Conservation (phyloP, 2,113 vertebrate genomes). For the Pollimyrus isidori region DNA sequence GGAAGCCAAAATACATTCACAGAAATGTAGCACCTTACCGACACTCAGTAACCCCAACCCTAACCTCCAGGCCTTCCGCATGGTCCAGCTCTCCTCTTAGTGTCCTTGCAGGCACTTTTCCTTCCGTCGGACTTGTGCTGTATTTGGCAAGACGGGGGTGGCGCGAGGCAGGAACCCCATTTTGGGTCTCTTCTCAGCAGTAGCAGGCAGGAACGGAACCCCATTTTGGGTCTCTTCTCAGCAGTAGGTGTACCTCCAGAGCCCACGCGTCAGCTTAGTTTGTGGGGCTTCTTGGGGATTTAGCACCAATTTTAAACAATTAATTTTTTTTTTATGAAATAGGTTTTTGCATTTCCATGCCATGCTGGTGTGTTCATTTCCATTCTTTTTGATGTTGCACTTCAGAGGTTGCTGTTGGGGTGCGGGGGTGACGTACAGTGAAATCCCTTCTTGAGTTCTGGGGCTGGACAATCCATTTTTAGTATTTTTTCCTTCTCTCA, state of each 20-base stretch:
- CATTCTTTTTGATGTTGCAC: background rate
- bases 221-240: background rate
- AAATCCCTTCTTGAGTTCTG: background rate
- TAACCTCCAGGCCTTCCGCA: constrained; percentile 57
- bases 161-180: background rate
- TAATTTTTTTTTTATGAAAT: constrained; percentile 14
- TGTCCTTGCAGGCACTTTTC: background rate
- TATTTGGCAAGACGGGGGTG: background rate
- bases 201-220: background rate
- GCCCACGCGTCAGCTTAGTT: background rate
- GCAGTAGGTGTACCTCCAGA: background rate
- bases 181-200: background rate
- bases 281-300: background rate
- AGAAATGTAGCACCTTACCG: constrained; percentile 72
- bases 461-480: background rate
- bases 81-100: constrained; percentile 47
- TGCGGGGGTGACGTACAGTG: background rate
- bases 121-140: background rate
- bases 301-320: constrained; percentile 49
- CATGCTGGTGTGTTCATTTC: background rate
- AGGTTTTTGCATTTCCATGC: background rate
- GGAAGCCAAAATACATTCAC: constrained; percentile 57
- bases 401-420: constrained; percentile 10
- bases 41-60: constrained; percentile 66
- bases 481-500: background rate